Percentiles rank a stretch among this genome's conserved stretches.
Conservation (phyloP, 2,888 invertebrate species). For the Orthosia incerta region DNA sequence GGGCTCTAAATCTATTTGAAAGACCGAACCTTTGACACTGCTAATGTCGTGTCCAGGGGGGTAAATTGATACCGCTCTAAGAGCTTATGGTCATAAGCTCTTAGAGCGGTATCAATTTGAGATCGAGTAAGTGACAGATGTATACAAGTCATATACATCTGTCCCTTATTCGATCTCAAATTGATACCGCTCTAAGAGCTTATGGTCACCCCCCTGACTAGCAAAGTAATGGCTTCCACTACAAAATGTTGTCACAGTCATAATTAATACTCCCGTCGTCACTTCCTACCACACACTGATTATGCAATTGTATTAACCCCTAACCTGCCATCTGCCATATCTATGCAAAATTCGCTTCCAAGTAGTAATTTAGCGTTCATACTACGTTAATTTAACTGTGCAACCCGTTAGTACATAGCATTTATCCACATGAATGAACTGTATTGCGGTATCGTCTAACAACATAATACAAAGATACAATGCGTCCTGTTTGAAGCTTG, state of each 20-base stretch:
- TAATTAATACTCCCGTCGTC: background rate
- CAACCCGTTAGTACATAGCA: slow-evolving; percentile 40
- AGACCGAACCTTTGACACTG: too few species aligned
- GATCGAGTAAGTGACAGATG: too few species aligned
- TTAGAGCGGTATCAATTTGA: too few species aligned
- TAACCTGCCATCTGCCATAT: slow-evolving; percentile 34
- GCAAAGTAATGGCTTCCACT: background rate
- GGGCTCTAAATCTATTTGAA: background rate
- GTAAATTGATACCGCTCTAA: too few species aligned
- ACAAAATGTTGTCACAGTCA: background rate
- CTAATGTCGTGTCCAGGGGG: too few species aligned
- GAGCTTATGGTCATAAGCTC: too few species aligned
- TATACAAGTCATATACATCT: too few species aligned
- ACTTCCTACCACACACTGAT: slow-evolving; percentile 12
- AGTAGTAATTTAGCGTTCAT: slow-evolving; percentile 42
- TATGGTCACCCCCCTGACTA: too few species aligned
- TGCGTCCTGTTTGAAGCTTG: slow-evolving; percentile 35
- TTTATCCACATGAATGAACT: slow-evolving; percentile 53
- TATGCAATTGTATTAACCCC: slow-evolving; percentile 40
- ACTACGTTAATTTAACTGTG: slow-evolving; percentile 37
- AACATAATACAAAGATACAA: slow-evolving; percentile 28
- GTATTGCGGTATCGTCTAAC: slow-evolving; percentile 5
- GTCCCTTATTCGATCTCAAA: too few species aligned
- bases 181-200: too few species aligned
- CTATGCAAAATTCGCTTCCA: slow-evolving; percentile 39